A percentile compares a stretch with the other conserved stretches of the same genome.
These are phyloP conservation scores for Sparus aurata DNA, from an alignment of 2,797 vertebrate species.

Conservation along the genomic window DNA sequence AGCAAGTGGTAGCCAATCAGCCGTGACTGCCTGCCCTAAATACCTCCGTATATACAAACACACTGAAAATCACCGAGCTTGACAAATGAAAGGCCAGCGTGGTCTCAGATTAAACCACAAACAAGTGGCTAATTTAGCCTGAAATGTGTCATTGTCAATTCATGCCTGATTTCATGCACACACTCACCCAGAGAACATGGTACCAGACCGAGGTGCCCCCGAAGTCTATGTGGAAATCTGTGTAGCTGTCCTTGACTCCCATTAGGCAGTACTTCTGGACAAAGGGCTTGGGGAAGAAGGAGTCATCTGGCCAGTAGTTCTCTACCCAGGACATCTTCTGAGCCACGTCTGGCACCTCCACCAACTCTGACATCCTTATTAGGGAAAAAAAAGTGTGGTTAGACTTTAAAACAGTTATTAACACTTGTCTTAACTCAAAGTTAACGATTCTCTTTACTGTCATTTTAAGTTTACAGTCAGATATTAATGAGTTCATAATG, in stretches of 20 bases:
- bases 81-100: conserved; percentile 2
- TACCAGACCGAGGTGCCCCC: conserved; percentile 99
- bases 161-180: neutral
- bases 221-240: conserved; percentile 99
- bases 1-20: conserved; percentile 28
- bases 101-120: neutral
- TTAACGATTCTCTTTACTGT: too few relatives aligned
- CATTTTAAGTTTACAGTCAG: too few relatives aligned
- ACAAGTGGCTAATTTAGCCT: neutral
- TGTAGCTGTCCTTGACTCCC: conserved; percentile 98
- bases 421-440: too few relatives aligned
- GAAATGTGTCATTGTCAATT: neutral
- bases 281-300: conserved; percentile 98
- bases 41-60: conserved; percentile 22
- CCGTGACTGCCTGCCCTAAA: conserved; percentile 26
- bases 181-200: conserved; percentile 98
- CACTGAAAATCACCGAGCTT: conserved; percentile 12
- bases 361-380: conserved; percentile 95
- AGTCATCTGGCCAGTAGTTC: conserved; percentile 99
- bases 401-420: too few relatives aligned
- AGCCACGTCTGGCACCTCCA: conserved; percentile 96
- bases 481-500: too few relatives aligned
- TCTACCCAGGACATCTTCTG: conserved; percentile 99
- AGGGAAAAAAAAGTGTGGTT: neutral
- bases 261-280: conserved; percentile 99